Base-by-base conservation (phyloP, 1,140 invertebrate species). In the Sipha flava region DNA sequence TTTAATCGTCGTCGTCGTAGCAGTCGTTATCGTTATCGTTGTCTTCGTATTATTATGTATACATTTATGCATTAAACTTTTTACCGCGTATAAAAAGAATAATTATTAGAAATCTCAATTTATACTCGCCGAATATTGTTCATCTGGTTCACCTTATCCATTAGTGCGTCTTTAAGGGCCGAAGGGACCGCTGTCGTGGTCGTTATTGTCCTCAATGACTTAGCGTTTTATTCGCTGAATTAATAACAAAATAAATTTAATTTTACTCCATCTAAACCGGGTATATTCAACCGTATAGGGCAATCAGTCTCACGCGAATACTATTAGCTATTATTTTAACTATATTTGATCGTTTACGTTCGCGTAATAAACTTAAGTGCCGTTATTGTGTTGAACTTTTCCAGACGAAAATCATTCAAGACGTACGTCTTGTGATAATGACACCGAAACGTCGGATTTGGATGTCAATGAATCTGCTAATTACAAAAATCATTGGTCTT, bases 141-240 rank as follows among this genome's bases (percentile, higher is more conserved):
- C 45, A 18, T 52, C 26, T n/a, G n/a, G n/a, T 45, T 47, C 43
- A 49, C 59, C 59, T 49, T 16, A n/a, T 14, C 31, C 52, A 43
- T 77, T 77, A 57, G 73, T 59, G 73, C 73, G 52, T 31, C 6
- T 40, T 29, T 40, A 43, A 3, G 31, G 52, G 21, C 52, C 54
- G 21, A 6, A 59, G 73, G 73, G 73, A 77, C 34, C 18, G 66
- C 23, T n/a, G 31, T 31, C 59, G 62, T 5, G n/a, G 72, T 34
- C 52, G 52, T 77, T 77, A 77, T 77, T 77, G 73, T 77, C 73
- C 52, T 52, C 73, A 21, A 77, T 77, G 73, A 77, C 73, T 77
- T 59, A 23, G 31, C 73, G 34, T 34, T 77, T 77, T 77, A 59
- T 57, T 59, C 73, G 14, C 21, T 45, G 5, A 0, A 29, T 23